phyloP scores from a whole-genome alignment of 2,113 vertebrate genomes.

The Eretmochelys imbricata region DNA sequence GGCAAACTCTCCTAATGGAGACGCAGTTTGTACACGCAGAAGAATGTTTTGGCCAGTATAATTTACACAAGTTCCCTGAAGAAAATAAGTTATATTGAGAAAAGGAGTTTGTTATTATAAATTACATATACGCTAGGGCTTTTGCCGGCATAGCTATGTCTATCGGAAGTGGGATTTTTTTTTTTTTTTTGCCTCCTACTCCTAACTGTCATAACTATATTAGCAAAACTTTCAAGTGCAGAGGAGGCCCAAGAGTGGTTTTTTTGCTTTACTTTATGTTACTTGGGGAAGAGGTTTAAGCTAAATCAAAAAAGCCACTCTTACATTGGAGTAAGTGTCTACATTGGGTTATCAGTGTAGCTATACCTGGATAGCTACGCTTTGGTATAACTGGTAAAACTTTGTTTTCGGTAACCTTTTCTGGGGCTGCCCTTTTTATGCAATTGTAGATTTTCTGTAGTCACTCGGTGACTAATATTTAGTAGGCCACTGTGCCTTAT shows the following conservation, averaged over 20 bases:
- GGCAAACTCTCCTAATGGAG: not conserved
- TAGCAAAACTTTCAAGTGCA: too few relatives aligned
- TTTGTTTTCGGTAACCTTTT: not conserved
- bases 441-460: not conserved
- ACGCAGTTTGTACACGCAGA: not conserved
- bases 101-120: not conserved
- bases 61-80: not conserved
- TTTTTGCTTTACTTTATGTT: not conserved
- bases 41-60: too few relatives aligned
- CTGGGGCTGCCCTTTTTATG: fast-evolving
- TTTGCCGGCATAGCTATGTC: not conserved
- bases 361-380: not conserved
- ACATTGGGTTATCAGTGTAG: not conserved
- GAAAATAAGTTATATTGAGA: not conserved
- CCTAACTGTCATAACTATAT: too few relatives aligned
- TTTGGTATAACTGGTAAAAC: not conserved
- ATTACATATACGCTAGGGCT: not conserved
- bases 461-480: not conserved
- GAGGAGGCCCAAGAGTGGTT: not conserved
- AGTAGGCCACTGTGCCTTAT: not conserved
- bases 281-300: not conserved
- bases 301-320: not conserved
- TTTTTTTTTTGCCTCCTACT: too few relatives aligned
- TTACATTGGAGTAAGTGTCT: not conserved
- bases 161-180: not conserved